Base-by-base conservation (phyloP, 1,140 invertebrate genomes). In the Meloidogyne exigua region DNA sequence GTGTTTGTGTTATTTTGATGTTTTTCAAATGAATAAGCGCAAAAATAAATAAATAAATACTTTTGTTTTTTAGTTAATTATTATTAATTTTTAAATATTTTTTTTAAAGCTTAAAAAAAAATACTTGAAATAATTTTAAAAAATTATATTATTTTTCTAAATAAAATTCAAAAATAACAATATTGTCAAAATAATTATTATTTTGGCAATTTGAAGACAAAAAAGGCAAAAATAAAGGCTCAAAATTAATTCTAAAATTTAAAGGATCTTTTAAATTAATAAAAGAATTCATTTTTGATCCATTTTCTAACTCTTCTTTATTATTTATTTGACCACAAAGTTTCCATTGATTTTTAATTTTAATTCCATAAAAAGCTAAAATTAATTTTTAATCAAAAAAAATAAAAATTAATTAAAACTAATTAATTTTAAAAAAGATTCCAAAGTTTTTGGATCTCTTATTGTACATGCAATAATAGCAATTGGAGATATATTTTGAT, bases 121-220 rank as follows among this genome's bases (percentile, higher is more conserved):
- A 9, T 39, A 10, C 2, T 2, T 3, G 7, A 32, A 39, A 7
- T 39, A 39, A 39, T 39, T 39, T 39, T 39, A 2, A 3, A 32
- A 2, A 32, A 3, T 7, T 39, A n/a, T 57, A 2, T 57, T n/a
- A 57, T 57, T 57, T n/a, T 57, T 57, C n/a, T n/a, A 57, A 57
- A 57, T 7, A n/a, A 57, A 57, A 57, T 57, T 57, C 49, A 57
- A 57, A 57, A 57, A 57, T 57, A 57, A 57, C n/a, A 57, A 57
- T 57, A 9, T 57, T 57, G 1, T 57, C n/a, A n/a, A 57, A 57
- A 57, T n/a, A n/a, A n/a, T 57, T 1, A 57, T n/a, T 18, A 5
- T 13, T 2, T 18, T 18, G 15, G 18, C 4, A 57, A 57, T 57
- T 57, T 57, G 10, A 57, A n/a, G 18, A n/a, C 9, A 21, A 57